Evolutionary conservation across 2,888 invertebrate species (phyloP).

Genomic region (Cyclophora albipunctata): DNA sequence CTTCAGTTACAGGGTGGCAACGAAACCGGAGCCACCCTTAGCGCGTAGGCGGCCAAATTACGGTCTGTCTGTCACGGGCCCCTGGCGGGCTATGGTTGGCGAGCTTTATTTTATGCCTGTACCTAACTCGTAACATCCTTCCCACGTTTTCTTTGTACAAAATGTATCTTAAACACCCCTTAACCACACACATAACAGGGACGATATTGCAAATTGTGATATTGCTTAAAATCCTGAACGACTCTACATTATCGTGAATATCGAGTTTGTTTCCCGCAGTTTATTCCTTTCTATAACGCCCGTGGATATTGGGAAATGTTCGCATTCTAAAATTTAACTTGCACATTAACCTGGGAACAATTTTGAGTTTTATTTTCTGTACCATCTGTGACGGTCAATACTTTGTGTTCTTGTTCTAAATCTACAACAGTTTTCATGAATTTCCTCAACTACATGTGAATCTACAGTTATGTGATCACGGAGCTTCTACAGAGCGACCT

Average conservation of each 20-base stretch:
- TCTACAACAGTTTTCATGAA: slow-evolving; percentile 4
- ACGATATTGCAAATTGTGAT: too few species aligned
- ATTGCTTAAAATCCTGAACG: too few species aligned
- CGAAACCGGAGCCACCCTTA: slow-evolving; percentile 13
- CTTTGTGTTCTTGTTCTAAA: too few species aligned
- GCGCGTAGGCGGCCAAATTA: slow-evolving; percentile 24
- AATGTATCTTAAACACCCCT: not conserved
- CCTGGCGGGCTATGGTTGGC: slow-evolving; percentile 11
- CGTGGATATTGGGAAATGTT: too few species aligned
- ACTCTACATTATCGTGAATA: too few species aligned
- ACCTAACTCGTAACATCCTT: slow-evolving; percentile 4
- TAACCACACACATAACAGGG: too few species aligned
- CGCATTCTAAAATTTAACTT: too few species aligned
- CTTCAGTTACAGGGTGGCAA: slow-evolving; percentile 14
- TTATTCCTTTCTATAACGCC: too few species aligned
- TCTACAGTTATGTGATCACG: slow-evolving; percentile 96
- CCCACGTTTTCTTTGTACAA: not conserved
- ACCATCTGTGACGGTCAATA: too few species aligned
- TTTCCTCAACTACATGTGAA: slow-evolving; percentile 45
- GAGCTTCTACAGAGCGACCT: slow-evolving; percentile 99
- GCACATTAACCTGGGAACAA: too few species aligned
- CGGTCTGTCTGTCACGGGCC: slow-evolving; percentile 29
- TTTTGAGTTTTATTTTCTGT: too few species aligned
- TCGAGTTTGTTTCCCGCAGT: too few species aligned
- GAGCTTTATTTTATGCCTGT: slow-evolving; percentile 18